These are phyloP conservation scores for Umimayanthus chanpuru DNA, from an alignment of 92 coral and sea anemone genomes.

Conservation along the genomic window DNA sequence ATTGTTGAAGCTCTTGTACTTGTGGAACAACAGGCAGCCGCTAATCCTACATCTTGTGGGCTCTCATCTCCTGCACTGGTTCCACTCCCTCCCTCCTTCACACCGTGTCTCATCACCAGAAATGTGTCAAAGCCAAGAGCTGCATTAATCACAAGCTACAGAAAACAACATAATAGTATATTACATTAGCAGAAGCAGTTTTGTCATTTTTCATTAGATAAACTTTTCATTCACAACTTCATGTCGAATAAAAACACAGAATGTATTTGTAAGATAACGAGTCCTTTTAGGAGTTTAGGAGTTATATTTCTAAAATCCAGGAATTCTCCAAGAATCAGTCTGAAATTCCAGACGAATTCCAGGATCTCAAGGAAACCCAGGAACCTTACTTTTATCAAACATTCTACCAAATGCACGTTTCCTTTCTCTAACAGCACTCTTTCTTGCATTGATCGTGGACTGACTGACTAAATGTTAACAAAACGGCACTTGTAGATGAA, in stretches of 20 bases:
- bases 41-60: conserved; percentile 43
- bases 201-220: neutral
- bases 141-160: conserved; percentile 84
- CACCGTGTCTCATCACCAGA: conserved; percentile 98
- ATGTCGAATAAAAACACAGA: no score
- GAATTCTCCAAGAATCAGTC: no score
- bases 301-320: no score
- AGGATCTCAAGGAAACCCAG: no score
- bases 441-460: neutral
- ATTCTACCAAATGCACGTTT: no score
- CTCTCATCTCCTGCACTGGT: conserved; percentile 27
- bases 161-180: neutral
- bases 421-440: neutral
- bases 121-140: conserved; percentile 98
- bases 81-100: conserved; percentile 39
- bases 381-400: no score
- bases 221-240: neutral
- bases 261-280: no score
- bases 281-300: no score
- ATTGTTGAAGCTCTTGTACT: conserved; percentile 47
- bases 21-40: neutral
- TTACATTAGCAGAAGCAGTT: neutral
- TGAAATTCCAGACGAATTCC: no score
- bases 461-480: neutral
- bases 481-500: neutral